Evolutionary conservation across 2,113 vertebrate genomes (phyloP).

Genomic region (Oreochromis aureus): DNA sequence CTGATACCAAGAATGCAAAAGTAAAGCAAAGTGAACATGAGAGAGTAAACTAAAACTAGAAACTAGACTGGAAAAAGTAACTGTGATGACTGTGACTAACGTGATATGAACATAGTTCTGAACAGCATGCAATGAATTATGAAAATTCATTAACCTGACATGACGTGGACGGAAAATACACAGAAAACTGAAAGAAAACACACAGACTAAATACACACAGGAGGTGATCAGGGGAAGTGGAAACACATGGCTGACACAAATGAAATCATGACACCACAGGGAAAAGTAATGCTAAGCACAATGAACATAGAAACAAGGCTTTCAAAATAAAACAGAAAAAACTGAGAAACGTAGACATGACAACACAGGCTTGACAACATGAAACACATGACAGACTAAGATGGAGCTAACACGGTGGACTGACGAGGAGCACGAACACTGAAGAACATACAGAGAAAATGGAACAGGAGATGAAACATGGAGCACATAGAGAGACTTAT

Average conservation of each 20-base stretch:
- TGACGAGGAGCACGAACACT: not conserved
- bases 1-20: not conserved
- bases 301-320: not conserved
- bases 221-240: not conserved
- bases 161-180: not conserved
- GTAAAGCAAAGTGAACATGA: not conserved
- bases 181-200: not conserved
- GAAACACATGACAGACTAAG: not conserved
- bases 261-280: not conserved
- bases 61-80: not conserved
- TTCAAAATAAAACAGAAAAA: not conserved
- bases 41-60: not conserved
- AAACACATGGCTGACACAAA: not conserved
- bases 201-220: too few species aligned
- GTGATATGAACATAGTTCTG: too few species aligned
- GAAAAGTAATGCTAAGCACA: not conserved
- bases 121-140: not conserved
- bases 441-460: not conserved
- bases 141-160: not conserved
- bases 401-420: not conserved
- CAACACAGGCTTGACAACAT: not conserved
- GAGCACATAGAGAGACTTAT: fast-evolving
- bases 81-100: not conserved
- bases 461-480: not conserved
- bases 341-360: not conserved